Conservation (phyloP, 2,113 vertebrate species). For the Cyprinodon tularosa region DNA sequence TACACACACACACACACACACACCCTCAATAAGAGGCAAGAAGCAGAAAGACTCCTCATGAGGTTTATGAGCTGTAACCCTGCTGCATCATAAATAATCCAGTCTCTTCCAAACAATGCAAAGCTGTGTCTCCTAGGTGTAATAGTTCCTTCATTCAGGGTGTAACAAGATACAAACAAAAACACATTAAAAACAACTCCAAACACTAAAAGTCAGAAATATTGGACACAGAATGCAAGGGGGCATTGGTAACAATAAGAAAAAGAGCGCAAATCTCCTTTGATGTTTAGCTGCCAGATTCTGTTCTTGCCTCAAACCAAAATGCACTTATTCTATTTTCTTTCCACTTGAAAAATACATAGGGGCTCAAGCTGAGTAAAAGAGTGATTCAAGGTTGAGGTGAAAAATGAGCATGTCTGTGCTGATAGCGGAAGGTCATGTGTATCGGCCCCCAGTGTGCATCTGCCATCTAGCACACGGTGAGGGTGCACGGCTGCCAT, state of each 20-base stretch:
- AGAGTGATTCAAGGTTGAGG: constrained; percentile 77
- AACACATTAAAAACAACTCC: constrained; percentile 19
- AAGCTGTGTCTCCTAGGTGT: constrained; percentile 37
- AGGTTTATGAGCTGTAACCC: constrained; percentile 66
- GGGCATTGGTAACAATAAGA: constrained; percentile 38
- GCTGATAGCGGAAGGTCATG: constrained; percentile 77
- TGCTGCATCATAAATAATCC: constrained; percentile 68
- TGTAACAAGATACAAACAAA: constrained; percentile 35
- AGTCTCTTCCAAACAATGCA: constrained; percentile 60
- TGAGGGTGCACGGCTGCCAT: constrained; percentile 63
- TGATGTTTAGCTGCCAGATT: constrained; percentile 18
- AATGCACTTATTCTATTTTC: constrained; percentile 62
- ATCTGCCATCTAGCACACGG: constrained; percentile 76
- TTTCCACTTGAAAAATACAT: constrained; percentile 59
- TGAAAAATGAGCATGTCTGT: constrained; percentile 77
- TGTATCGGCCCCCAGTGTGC: constrained; percentile 67
- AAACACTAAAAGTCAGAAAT: constrained; percentile 24
- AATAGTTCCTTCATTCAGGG: constrained; percentile 36
- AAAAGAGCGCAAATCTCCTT: constrained; percentile 3
- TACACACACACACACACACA: constrained; percentile 25
- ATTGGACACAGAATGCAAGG: constrained; percentile 18
- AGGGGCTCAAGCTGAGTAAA: constrained; percentile 72
- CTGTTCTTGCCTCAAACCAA: constrained; percentile 57
- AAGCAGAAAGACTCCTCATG: constrained; percentile 52
- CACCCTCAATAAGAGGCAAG: not conserved